Base-by-base conservation (phyloP, 2,888 invertebrate genomes). In the Arctia plantaginis region DNA sequence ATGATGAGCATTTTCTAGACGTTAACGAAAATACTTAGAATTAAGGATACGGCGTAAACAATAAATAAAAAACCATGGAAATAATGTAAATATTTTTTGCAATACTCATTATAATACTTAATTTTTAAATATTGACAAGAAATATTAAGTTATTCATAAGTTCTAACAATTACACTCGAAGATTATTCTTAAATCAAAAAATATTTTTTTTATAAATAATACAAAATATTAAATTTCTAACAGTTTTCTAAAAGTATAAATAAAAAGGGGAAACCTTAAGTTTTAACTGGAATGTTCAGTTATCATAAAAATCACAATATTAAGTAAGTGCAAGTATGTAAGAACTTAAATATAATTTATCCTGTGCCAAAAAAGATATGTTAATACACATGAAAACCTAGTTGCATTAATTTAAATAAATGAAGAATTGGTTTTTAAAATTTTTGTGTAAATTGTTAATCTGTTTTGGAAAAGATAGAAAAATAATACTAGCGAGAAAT, bases 101-200 rank as follows among this genome's bases (percentile, higher is more conserved):
- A 84, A 86, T 82, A 83, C 85, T 83, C 75, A 73, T 73, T 75
- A 73, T 80, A 83, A 84, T 85, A 84, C 83, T 81, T 75, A 79
- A 62, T 67, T 71, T 75, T 74, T 77, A 77, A 81, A 79, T 74
- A 75, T 76, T 78, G 74, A 76, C 70, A 78, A 74, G 67, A 75
- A 71, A 69, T 41, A 66, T 68, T 69, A 74, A 66, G 66, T 71
- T 72, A 74, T 66, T 74, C 68, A 65, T 67, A 71, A 33, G 68
- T 70, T 71, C 44, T 66, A 73, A 66, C 35, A 51, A 62, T 55
- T 55, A 65, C 55, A 75, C 64, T 47, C 47, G 55, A 66, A 35
- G 55, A 55, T 44, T 51, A 71, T 66, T 27, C 39, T 71, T 71
- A 70, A 30, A 33, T 30, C n/a, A 15, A 41, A 67, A 33, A 62